Base-by-base conservation (phyloP, 2,888 invertebrate species). In the Erebia ligea region DNA sequence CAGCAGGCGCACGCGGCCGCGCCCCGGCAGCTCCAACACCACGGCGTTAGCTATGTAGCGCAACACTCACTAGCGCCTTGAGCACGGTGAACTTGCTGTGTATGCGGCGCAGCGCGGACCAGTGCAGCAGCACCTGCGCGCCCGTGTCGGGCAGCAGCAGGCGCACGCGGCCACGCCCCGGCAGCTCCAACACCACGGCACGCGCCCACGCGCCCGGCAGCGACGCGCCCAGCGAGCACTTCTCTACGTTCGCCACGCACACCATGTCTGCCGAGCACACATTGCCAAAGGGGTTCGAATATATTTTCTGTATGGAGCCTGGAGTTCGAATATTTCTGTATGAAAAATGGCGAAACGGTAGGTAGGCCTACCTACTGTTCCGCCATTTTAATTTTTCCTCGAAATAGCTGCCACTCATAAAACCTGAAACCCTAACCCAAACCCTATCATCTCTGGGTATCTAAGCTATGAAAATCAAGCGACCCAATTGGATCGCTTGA, bases 111-210 rank as follows among this genome's bases (percentile, higher is more conserved):
- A 96, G 85, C 56, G 86, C 81, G 21, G 86, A 81, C 89, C 94
- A 95, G 61, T 91, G 85, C 64, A 95, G 86, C 1, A 84, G 84
- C 68, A 93, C 87, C 13, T 77, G 81, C 67, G 86, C 87, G 52
- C 97, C 97, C 79, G 86, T 89, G 89, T 97, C 97, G 0, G 96
- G 94, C 73, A 95, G 94, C 75, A 88, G 86, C 42, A 96, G 94
- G 61, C 92, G 87, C 34, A 95, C 95, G 73, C 90, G 88, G 4
- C 81, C 84, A 54, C 88, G 86, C 0, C 88, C 82, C 81, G 89
- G 78, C 88, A 86, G 75, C 79, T 88, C 92, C 3, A 80, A 78
- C 40, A 97, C 93, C 13, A 91, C 79, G 1, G 94, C 96, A 68
- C 96, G 92, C 78, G 94, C 95, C 95, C 96, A 96, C 91, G 68